A percentile compares a stretch with the other conserved stretches of the same genome.
phyloP scores from a whole-genome alignment of 2,113 vertebrate genomes.

The Erythrolamprus reginae region DNA sequence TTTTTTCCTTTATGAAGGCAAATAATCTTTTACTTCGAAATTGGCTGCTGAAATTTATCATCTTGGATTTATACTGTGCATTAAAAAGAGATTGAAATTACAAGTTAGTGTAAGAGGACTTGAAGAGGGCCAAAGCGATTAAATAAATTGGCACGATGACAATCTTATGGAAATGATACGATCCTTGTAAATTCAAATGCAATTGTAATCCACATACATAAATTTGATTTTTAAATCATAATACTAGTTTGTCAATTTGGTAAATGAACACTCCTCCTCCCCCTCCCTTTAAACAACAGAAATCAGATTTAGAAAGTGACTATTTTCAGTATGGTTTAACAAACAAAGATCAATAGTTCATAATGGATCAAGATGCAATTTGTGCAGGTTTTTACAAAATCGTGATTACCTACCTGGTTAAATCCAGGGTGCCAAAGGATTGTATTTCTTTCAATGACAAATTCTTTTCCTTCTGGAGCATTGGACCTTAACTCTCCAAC shows the following conservation, averaged over 20 bases:
- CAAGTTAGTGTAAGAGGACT: neutral
- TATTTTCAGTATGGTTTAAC: neutral
- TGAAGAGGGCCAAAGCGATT: neutral
- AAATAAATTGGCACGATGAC: neutral
- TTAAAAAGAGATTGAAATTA: neutral
- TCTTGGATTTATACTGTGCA: neutral
- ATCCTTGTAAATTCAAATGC: too few relatives aligned
- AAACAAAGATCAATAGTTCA: neutral
- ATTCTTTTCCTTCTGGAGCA: neutral
- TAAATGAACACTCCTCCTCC: neutral
- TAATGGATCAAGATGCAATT: neutral
- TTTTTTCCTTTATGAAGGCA: neutral
- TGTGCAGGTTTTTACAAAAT: too few relatives aligned
- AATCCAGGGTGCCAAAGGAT: neutral
- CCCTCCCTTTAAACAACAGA: neutral
- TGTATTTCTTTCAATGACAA: neutral
- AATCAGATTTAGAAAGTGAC: neutral
- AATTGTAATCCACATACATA: too few relatives aligned
- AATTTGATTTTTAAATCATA: neutral
- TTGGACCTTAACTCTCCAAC: neutral
- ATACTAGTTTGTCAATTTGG: neutral
- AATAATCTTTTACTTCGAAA: neutral
- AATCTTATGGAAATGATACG: neutral
- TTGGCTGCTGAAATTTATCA: neutral
- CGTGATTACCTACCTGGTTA: neutral